phyloP scores from a whole-genome alignment of 2,888 invertebrate genomes.

The Drosophila prostipennis region DNA sequence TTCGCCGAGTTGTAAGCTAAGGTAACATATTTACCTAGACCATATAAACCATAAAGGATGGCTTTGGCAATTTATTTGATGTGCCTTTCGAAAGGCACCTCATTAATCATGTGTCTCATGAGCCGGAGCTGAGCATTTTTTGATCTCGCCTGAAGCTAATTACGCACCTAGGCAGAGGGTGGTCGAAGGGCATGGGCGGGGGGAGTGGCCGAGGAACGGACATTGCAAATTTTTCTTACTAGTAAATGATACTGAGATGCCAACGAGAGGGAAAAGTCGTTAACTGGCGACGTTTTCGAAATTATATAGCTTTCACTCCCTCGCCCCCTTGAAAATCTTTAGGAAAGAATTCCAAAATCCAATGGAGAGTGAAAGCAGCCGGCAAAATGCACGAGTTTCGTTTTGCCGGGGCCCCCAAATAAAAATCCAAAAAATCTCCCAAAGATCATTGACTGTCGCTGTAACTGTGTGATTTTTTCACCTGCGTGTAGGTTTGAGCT shows the following conservation, averaged over 20 bases:
- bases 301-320: conserved; percentile 24
- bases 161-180: conserved; percentile 16
- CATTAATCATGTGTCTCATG: conserved; percentile 30
- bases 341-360: conserved; percentile 73
- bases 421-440: conserved; percentile 10
- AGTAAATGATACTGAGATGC: conserved; percentile 18
- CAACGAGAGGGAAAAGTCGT: conserved; percentile 26
- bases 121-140: conserved; percentile 15
- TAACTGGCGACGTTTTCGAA: conserved; percentile 43
- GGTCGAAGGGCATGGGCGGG: conserved; percentile 4
- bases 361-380: conserved; percentile 74
- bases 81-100: conserved; percentile 13
- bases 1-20: too few relatives aligned
- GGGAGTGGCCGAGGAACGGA: conserved; percentile 21
- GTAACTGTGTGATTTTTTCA: conserved; percentile 21
- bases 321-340: conserved; percentile 38
- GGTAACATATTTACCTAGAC: too few relatives aligned
- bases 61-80: conserved; percentile 10
- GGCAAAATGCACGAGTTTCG: conserved; percentile 69
- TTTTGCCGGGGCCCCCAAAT: conserved; percentile 32
- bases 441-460: conserved; percentile 65
- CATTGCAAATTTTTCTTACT: conserved; percentile 52
- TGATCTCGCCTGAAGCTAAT: conserved; percentile 36
- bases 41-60: too few relatives aligned
- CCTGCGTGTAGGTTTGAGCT: not conserved